Percentiles rank a stretch among this genome's conserved stretches.
Evolutionary conservation across 92 coral and sea anemone species (phyloP).

Genomic region (Zoanthus sociatus): DNA sequence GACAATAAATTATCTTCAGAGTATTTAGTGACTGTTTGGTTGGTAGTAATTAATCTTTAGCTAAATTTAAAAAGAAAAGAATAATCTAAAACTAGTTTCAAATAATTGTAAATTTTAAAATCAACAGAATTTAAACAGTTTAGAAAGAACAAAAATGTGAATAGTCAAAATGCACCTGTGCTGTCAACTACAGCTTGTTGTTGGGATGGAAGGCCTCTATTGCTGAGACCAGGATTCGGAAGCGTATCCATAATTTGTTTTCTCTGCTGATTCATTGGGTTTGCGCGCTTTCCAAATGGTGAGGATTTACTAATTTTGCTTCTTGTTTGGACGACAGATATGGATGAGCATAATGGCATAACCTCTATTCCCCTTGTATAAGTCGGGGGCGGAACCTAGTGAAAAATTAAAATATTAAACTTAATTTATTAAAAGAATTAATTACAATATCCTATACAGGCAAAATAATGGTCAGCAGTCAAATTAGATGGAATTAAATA

Average conservation of each 20-base stretch:
- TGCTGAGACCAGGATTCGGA: constrained; percentile 43
- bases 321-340: constrained; percentile 71
- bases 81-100: no score
- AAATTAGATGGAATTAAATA: no score
- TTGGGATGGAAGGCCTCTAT: constrained; percentile 36
- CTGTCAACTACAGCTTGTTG: constrained; percentile 44
- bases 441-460: no score
- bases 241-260: constrained; percentile 62
- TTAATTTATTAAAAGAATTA: not conserved
- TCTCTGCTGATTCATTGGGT: constrained; percentile 73
- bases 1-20: no score
- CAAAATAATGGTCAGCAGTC: no score
- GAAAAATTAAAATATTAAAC: not conserved
- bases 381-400: not conserved
- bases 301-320: constrained; percentile 84
- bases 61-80: no score
- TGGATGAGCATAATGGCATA: constrained; percentile 47
- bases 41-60: no score
- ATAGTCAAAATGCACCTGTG: constrained; percentile 9
- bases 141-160: not conserved
- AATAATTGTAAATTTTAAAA: no score
- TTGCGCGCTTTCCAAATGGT: constrained; percentile 80
- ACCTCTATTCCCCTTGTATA: constrained; percentile 12
- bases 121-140: no score
- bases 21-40: no score